Percentiles rank a stretch among this genome's conserved stretches.
Evolutionary conservation across 2,888 invertebrate species (phyloP).

Genomic region (Perithous albicinctus): DNA sequence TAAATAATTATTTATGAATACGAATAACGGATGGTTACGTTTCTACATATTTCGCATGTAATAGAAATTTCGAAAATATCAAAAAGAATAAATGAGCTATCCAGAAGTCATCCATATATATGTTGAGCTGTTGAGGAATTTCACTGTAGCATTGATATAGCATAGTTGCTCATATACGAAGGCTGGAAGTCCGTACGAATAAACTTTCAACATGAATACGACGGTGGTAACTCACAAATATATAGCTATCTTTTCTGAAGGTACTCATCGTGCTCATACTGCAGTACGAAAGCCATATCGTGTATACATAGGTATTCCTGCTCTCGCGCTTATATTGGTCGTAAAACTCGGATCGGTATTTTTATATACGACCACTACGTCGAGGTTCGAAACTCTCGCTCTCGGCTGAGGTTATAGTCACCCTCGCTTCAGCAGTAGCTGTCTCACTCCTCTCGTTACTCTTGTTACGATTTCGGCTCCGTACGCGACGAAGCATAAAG

Average conservation of each 20-base stretch:
- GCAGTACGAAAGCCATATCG: background rate
- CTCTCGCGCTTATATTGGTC: constrained; percentile 31
- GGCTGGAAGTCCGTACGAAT: constrained; percentile 24
- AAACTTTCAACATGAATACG: constrained; percentile 19
- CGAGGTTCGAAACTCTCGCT: constrained; percentile 9
- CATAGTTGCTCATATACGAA: background rate
- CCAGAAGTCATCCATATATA: too few relatives aligned
- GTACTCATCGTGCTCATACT: constrained; percentile 4
- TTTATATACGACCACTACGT: background rate
- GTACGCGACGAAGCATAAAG: background rate
- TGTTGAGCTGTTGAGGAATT: background rate
- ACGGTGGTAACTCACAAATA: background rate
- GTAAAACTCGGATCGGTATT: constrained; percentile 30
- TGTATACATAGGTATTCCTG: background rate
- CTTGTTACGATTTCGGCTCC: background rate
- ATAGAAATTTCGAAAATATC: too few relatives aligned
- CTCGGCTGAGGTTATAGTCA: background rate
- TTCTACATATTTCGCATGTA: too few relatives aligned
- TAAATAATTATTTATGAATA: too few relatives aligned
- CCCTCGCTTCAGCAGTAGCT: background rate
- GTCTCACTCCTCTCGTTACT: constrained; percentile 17
- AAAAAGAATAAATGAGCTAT: too few relatives aligned
- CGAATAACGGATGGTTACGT: too few relatives aligned
- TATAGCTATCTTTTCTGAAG: constrained; percentile 13
- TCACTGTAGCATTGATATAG: background rate